phyloP scores from a whole-genome alignment of 1,140 invertebrate genomes.

The Oreohelix idahoensis region DNA sequence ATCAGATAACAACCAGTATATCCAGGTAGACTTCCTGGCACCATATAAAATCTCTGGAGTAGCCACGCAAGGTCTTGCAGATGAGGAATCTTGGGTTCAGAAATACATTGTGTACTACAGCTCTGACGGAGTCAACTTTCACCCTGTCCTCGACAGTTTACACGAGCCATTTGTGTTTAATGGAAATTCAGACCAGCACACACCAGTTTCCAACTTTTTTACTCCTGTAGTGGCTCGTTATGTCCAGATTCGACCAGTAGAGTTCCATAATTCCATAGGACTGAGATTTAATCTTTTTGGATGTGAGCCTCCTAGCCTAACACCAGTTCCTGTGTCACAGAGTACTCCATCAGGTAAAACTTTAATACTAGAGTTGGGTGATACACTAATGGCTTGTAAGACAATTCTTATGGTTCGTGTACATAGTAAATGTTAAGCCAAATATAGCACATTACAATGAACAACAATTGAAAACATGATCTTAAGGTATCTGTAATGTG shows the following conservation, averaged over 20 bases:
- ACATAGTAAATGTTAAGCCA: too few species aligned
- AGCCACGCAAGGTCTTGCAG: conserved; percentile 77
- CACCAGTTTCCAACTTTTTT: conserved; percentile 57
- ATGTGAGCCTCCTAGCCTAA: conserved; percentile 57
- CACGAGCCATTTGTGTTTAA: conserved; percentile 48
- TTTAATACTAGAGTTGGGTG: too few species aligned
- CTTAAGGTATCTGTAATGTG: too few species aligned
- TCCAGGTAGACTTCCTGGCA: conserved; percentile 79
- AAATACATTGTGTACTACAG: conserved; percentile 78
- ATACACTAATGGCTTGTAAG: too few species aligned
- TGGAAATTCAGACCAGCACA: conserved; percentile 59
- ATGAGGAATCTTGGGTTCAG: conserved; percentile 79
- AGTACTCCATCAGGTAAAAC: conserved; percentile 24
- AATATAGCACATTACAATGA: too few species aligned
- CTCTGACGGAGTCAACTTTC: conserved; percentile 55
- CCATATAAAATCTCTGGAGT: conserved; percentile 84
- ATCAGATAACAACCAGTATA: conserved; percentile 56
- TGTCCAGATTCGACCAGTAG: conserved; percentile 58
- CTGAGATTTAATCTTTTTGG: conserved; percentile 60
- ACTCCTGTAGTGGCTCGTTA: conserved; percentile 52
- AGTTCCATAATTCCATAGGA: conserved; percentile 58
- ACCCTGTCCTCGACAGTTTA: conserved; percentile 45
- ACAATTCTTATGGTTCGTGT: too few species aligned
- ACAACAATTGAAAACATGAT: too few species aligned
- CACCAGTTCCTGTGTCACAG: conserved; percentile 33